Percentiles rank a stretch among this genome's conserved stretches.
Conservation (phyloP, 2,113 vertebrate genomes). For the Platichthys flesus region DNA sequence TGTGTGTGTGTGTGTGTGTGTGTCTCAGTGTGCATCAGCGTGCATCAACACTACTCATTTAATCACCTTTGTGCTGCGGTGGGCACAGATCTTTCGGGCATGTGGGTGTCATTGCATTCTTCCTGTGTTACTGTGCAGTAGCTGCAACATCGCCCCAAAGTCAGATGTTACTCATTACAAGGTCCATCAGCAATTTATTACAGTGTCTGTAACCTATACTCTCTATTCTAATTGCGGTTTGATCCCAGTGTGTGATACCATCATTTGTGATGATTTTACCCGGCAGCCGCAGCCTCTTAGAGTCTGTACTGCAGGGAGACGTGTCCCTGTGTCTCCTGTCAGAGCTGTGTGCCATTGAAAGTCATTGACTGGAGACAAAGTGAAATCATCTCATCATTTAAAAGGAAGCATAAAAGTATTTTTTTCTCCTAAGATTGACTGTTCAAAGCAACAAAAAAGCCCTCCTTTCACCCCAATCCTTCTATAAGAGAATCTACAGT, state of each 20-base stretch:
- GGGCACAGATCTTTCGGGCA: constrained; percentile 1
- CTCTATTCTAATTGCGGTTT: constrained; percentile 13
- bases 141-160: constrained; percentile 12
- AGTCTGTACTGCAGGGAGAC: neutral
- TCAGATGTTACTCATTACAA: constrained; percentile 41
- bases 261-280: constrained; percentile 5
- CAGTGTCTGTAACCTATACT: constrained; percentile 24
- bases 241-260: constrained; percentile 12
- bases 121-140: constrained; percentile 20
- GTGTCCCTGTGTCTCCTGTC: neutral
- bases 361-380: constrained; percentile 18
- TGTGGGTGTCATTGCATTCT: constrained; percentile 15
- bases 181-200: constrained; percentile 28
- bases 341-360: constrained; percentile 30
- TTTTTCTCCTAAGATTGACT: neutral
- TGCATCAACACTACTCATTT: neutral
- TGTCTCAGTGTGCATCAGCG: neutral
- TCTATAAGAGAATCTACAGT: no score
- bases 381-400: constrained; percentile 7
- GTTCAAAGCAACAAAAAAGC: neutral
- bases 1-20: constrained; percentile 20
- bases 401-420: constrained; percentile 11
- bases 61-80: constrained; percentile 23
- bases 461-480: no score
- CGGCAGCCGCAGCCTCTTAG: constrained; percentile 18